Evolutionary conservation across 2,888 invertebrate species (phyloP), one percentile per base, ranked within the genome.

Genomic region (Hipparchia semele): DNA sequence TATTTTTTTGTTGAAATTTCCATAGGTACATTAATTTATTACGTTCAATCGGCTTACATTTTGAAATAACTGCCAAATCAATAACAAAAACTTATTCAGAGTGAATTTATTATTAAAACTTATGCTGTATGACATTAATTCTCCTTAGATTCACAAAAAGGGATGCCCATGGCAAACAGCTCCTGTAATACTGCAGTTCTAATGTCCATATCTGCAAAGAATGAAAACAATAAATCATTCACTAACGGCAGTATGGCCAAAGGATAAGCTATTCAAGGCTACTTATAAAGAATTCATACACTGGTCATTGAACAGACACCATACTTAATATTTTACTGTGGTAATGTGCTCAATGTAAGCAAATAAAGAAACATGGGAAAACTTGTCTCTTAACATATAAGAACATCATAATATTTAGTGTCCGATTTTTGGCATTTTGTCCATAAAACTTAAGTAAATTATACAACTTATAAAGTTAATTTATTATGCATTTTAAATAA

Each of bases 141-240:
- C 81, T 86, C 84, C 84, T 83, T 83, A 81, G 82, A 78, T 78
- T 80, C 79, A 80, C 77, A 81, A 78, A 77, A 75, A 74, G 73
- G 33, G 60, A 10, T 49, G 61, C 33, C 51, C 56, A 56, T 69
- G 49, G 65, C 33, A 67, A 70, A 53, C 59, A 61, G 68, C 61
- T 33, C 46, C 65, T 56, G 46, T 58, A n/a, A 6, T 53, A 53
- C 8, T 69, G 72, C 61, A 73, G 68, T 76, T 79, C 84, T 92
- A 94, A 84, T 94, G 94, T 74, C 94, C 94, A 83, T 94, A 94
- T 83, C 94, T 94, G 91, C 64, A 91, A 94, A 82, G 78, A 80
- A 79, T 76, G 72, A 75, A 68, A 70, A 53, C 39, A 45, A n/a
- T 56, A 70, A 61, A 61, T 72, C 23, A 23, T 23, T 23, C 23